Percentiles rank a stretch among this genome's conserved stretches.
phyloP scores from a whole-genome alignment of 2,888 invertebrate genomes.

The Petrolisthes cinctipes region DNA sequence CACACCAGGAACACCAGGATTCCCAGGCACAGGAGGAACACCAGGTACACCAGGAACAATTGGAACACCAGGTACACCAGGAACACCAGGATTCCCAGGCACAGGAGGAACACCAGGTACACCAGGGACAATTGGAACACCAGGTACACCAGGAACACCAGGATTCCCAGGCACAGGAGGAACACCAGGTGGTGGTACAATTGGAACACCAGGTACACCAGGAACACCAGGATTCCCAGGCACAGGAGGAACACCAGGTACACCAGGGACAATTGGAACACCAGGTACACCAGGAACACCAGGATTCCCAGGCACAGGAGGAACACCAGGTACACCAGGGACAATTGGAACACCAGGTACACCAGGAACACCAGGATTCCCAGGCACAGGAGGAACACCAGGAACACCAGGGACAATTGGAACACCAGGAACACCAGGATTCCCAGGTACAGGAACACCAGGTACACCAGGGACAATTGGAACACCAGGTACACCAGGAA shows the following conservation, averaged over 20 bases:
- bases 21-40: not conserved
- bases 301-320: not conserved
- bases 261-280: not conserved
- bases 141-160: slow-evolving; percentile 3
- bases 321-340: slow-evolving; percentile 5
- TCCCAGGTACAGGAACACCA: not conserved
- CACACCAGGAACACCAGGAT: not conserved
- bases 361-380: not conserved
- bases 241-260: not conserved
- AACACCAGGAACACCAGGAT: not conserved
- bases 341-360: not conserved
- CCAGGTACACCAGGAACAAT: not conserved
- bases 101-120: not conserved
- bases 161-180: not conserved
- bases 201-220: slow-evolving; percentile 10
- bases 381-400: not conserved
- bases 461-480: not conserved
- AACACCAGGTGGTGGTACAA: not conserved
- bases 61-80: not conserved
- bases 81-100: no score
- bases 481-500: not conserved
- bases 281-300: not conserved
- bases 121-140: not conserved
- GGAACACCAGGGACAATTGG: slow-evolving; percentile 7
- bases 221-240: not conserved